Evolutionary conservation across 2,113 vertebrate species (phyloP), one percentile per base, ranked within the genome.

Genomic region (Dryoscopus gambensis): DNA sequence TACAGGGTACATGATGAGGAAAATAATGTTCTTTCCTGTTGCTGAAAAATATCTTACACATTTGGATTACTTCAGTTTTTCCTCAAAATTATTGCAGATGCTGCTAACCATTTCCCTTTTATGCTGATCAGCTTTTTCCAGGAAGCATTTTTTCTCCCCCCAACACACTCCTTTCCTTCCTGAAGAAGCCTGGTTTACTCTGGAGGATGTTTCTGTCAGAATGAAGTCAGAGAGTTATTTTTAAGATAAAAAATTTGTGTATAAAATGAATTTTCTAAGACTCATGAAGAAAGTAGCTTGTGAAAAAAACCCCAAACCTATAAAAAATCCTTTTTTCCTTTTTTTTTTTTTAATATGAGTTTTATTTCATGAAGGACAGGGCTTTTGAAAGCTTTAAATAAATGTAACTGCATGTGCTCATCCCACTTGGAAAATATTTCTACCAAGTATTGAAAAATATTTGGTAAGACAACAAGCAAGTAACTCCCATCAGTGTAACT

Each of bases 191-290:
- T 92, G 40, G 4, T 53, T 94, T 60, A 44, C 1, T 0, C 47
- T 88, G 78, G 57, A 95, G 91, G 89, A 95, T 87, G 77, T 86
- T 97, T 91, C 94, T 94, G 42, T 73, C 76, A 86, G 52, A 86
- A 81, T 71, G n/a, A 93, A 93, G 69, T 88, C 79, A 93, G 37
- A 50, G 6, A 49, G 9, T 60, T 93, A 40, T 87, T 91, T 89
- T 91, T 57, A 67, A 75, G 59, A 64, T 63, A 2, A 81, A 80
- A 81, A 64, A 52, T 14, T 56, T 50, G 6, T 37, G 33, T 55
- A 44, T 37, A 39, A 90, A 70, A 12, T 55, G 39, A 59, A 59
- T 70, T 89, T 60, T 56, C 52, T 24, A 91, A 80, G 33, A 79
- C 11, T 39, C 35, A 23, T 33, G 13, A 84, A 76, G 9, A 52